These are phyloP conservation scores for Protosalanx chinensis DNA, from an alignment of 2,797 vertebrate genomes.

Conservation along the genomic window DNA sequence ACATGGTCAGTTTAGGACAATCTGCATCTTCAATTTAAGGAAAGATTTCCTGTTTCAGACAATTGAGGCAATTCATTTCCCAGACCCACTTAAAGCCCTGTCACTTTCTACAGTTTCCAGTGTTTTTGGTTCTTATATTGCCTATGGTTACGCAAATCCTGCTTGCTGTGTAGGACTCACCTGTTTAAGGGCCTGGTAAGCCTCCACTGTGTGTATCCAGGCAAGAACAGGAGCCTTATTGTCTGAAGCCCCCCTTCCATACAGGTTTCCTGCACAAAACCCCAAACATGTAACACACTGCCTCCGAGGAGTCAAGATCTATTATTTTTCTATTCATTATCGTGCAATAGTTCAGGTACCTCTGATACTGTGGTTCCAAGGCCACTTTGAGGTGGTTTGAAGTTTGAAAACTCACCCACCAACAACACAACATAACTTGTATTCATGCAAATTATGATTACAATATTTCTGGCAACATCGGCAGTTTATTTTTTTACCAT, in stretches of 20 bases:
- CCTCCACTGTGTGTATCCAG: slow-evolving; percentile 85
- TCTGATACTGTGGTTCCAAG: background rate
- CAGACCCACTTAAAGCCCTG: background rate
- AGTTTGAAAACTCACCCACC: background rate
- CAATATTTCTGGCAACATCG: background rate
- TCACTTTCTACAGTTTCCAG: background rate
- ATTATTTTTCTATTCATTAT: background rate
- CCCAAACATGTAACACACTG: slow-evolving; percentile 6
- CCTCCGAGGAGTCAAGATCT: background rate
- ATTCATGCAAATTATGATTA: background rate
- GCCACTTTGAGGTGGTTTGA: no score
- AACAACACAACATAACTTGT: background rate
- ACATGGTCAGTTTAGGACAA: no score
- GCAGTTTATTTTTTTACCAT: slow-evolving; percentile 55
- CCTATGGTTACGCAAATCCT: background rate
- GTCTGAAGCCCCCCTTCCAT: slow-evolving; percentile 86
- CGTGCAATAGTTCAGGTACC: background rate
- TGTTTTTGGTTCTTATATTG: background rate
- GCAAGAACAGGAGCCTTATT: slow-evolving; percentile 92
- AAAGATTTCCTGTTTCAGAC: no score
- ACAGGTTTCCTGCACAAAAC: slow-evolving; percentile 80
- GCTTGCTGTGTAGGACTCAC: slow-evolving; percentile 62
- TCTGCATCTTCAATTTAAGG: no score
- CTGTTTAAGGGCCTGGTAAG: slow-evolving; percentile 77
- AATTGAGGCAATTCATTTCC: background rate